Conservation (phyloP, 2,797 vertebrate species). For the Halcyon leucocephala region DNA sequence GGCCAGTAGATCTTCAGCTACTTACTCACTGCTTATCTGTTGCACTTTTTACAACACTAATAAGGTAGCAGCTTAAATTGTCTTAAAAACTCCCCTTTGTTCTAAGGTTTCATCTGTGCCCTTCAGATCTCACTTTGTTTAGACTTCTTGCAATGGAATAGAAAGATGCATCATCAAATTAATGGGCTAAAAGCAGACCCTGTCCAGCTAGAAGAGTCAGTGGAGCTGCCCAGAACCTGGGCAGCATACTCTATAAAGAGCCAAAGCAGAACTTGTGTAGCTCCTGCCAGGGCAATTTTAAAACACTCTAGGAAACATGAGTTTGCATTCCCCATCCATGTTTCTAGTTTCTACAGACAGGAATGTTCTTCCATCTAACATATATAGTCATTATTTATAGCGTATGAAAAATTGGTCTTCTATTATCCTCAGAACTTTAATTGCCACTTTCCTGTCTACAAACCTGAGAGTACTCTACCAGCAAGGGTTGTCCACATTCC, state of each 20-base stretch:
- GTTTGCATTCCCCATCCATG: not conserved
- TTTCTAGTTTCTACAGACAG: not conserved
- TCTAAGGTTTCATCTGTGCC: not conserved
- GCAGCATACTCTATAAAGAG: not conserved
- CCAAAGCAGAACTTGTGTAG: not conserved
- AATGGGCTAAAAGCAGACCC: not conserved
- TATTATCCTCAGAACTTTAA: not conserved
- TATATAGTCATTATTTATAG: not conserved
- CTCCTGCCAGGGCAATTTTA: not conserved
- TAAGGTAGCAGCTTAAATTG: not conserved
- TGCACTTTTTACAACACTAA: not conserved
- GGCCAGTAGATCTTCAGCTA: not conserved
- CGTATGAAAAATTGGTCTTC: not conserved
- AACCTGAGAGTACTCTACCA: not conserved
- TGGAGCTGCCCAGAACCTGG: not conserved
- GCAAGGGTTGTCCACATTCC: not conserved
- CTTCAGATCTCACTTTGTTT: not conserved
- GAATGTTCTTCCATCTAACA: not conserved
- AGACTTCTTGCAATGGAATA: not conserved
- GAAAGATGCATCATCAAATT: not conserved
- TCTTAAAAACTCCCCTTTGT: not conserved
- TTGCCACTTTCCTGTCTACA: not conserved
- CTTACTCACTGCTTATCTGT: not conserved
- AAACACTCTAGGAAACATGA: not conserved
- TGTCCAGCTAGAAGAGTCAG: not conserved